These are phyloP conservation scores for Zoanthus solanderi DNA, from an alignment of 92 coral and sea anemone genomes.

Conservation along the genomic window DNA sequence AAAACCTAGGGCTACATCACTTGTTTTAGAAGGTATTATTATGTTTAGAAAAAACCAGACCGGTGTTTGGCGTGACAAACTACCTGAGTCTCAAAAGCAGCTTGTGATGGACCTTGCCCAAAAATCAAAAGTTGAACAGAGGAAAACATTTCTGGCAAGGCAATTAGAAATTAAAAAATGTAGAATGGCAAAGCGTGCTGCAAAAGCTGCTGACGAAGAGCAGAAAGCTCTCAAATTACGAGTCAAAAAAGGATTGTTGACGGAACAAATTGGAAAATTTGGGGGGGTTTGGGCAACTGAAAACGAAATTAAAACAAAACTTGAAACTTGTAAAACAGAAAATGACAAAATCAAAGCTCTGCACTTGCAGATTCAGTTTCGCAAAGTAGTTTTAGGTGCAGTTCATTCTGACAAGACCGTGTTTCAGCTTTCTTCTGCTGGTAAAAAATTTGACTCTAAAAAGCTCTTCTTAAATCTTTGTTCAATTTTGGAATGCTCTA, in stretches of 20 bases:
- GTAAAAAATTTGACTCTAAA: conserved; percentile 6
- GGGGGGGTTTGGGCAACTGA: conserved; percentile 21
- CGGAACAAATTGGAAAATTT: conserved; percentile 19
- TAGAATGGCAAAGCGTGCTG: conserved; percentile 13
- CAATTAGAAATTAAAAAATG: neutral
- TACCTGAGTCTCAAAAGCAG: conserved; percentile 3
- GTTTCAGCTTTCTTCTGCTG: conserved; percentile 35
- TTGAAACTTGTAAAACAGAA: conserved; percentile 6
- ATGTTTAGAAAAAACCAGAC: conserved; percentile 17
- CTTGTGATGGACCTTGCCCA: neutral
- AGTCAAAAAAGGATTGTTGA: neutral
- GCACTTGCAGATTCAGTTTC: conserved; percentile 20
- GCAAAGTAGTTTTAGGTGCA: conserved; percentile 18
- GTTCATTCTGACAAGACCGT: conserved; percentile 42
- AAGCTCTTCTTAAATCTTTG: conserved; percentile 17
- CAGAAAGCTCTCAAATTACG: conserved; percentile 1
- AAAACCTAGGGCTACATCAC: conserved; percentile 25
- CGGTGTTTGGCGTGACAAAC: conserved; percentile 6
- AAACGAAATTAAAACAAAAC: conserved; percentile 1
- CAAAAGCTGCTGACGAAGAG: neutral
- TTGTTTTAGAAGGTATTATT: conserved; percentile 30
- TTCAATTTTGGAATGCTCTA: neutral
- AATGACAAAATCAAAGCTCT: conserved; percentile 28
- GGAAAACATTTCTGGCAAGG: neutral
- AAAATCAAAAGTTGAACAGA: conserved; percentile 17